Evolutionary conservation across 2,888 invertebrate species (phyloP).

Genomic region (Nemoura dubitans): DNA sequence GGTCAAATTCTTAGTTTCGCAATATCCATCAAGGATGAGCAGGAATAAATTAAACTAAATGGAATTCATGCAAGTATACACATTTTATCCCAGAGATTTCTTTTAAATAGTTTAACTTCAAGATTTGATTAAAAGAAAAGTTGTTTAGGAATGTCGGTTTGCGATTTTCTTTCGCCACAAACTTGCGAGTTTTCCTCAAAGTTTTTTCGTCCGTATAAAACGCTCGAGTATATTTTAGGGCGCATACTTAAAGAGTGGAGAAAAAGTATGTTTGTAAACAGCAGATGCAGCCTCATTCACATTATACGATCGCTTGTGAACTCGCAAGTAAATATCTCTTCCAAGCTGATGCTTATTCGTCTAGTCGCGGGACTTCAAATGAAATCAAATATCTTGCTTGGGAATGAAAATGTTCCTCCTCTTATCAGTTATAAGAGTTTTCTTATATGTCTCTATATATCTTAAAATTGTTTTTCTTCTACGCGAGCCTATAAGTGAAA

Average conservation of each 20-base stretch:
- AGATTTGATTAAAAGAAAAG: background rate
- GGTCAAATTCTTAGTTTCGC: too few relatives aligned
- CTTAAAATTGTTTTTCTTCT: background rate
- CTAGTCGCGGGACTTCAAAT: background rate
- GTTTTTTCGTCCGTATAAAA: background rate
- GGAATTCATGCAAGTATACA: too few relatives aligned
- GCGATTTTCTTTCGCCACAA: background rate
- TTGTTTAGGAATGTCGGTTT: background rate
- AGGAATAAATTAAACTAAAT: too few relatives aligned
- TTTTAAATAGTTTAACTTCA: background rate
- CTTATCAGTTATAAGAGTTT: background rate
- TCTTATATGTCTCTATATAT: background rate
- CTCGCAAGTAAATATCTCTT: background rate
- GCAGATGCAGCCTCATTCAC: background rate
- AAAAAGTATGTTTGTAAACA: constrained; percentile 40
- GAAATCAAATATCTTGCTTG: background rate
- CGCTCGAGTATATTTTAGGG: background rate
- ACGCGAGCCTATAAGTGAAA: background rate
- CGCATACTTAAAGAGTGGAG: background rate
- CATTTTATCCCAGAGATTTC: background rate
- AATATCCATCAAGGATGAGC: too few relatives aligned
- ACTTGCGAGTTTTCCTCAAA: background rate
- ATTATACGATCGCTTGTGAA: background rate
- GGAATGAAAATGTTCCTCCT: background rate
- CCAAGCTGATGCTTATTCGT: background rate